Percentiles rank a stretch among this genome's conserved stretches.
These are phyloP conservation scores for Neostethus bicornis DNA, from an alignment of 2,797 vertebrate species.

Conservation along the genomic window DNA sequence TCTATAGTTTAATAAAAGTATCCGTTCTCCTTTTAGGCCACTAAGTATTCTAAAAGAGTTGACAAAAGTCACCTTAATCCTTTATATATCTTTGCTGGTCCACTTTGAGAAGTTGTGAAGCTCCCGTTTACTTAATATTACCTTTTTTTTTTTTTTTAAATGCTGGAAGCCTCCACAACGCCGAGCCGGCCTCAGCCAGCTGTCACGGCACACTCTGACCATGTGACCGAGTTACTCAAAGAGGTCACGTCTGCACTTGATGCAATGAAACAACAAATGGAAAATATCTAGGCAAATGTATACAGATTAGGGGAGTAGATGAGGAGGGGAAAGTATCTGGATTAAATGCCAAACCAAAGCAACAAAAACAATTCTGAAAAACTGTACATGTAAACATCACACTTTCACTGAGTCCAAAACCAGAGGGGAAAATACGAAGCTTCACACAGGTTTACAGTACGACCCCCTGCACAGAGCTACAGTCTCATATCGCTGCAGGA, in stretches of 20 bases:
- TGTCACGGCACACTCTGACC: slow-evolving; percentile 58
- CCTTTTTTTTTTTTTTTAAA: slow-evolving; percentile 61
- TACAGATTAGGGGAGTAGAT: slow-evolving; percentile 54
- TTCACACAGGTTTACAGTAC: slow-evolving; percentile 99
- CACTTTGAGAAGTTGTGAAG: slow-evolving; percentile 80
- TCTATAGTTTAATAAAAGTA: slow-evolving; percentile 56
- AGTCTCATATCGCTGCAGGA: slow-evolving; percentile 83
- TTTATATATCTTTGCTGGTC: slow-evolving; percentile 67
- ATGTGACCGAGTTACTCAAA: slow-evolving; percentile 54
- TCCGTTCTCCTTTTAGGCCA: slow-evolving; percentile 61
- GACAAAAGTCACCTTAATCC: slow-evolving; percentile 60
- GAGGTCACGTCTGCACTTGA: slow-evolving; percentile 65
- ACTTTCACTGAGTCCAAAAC: slow-evolving; percentile 99
- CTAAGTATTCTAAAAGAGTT: slow-evolving; percentile 55
- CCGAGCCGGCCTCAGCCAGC: slow-evolving; percentile 47
- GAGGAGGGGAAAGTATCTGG: slow-evolving; percentile 26
- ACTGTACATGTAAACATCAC: slow-evolving; percentile 99
- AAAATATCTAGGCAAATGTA: slow-evolving; percentile 62
- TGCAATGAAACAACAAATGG: slow-evolving; percentile 63
- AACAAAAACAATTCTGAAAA: slow-evolving; percentile 75
- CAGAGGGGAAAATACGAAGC: slow-evolving; percentile 95
- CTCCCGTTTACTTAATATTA: slow-evolving; percentile 71
- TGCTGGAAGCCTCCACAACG: slow-evolving; percentile 68
- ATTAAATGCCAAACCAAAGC: slow-evolving; percentile 44
- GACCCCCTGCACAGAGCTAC: slow-evolving; percentile 82